Evolutionary conservation across 2,113 vertebrate genomes (phyloP).

Genomic region (Crotalus horridus): DNA sequence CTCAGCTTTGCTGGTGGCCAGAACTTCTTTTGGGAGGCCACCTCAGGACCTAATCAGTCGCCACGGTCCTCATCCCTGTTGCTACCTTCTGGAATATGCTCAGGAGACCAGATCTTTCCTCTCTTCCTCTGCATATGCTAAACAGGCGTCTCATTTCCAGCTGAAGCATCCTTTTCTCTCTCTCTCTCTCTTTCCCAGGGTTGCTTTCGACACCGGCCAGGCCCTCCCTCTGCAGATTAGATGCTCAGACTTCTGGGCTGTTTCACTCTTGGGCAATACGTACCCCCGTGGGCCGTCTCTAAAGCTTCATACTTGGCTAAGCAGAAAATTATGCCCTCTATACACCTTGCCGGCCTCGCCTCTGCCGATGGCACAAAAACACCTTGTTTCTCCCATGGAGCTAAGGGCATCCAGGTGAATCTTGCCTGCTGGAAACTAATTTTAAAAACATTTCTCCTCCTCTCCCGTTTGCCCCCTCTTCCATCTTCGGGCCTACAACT

Average conservation of each 20-base stretch:
- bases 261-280: neutral
- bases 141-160: neutral
- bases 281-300: neutral
- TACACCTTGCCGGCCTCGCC: rapidly evolving
- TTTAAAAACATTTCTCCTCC: neutral
- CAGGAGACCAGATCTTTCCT: neutral
- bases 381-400: neutral
- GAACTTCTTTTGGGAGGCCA: neutral
- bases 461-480: no score
- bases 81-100: neutral
- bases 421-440: neutral
- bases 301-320: neutral
- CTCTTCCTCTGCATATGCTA: neutral
- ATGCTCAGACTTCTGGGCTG: neutral
- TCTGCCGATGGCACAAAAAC: neutral
- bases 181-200: neutral
- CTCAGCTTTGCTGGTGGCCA: neutral
- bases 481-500: neutral
- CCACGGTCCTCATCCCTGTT: neutral
- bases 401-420: neutral
- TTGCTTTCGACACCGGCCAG: neutral
- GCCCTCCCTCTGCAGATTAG: neutral
- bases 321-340: neutral
- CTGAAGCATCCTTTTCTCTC: neutral
- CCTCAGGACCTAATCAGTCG: neutral